phyloP scores from a whole-genome alignment of 2,113 vertebrate species.

The Calyptommatus sinebrachiatus region DNA sequence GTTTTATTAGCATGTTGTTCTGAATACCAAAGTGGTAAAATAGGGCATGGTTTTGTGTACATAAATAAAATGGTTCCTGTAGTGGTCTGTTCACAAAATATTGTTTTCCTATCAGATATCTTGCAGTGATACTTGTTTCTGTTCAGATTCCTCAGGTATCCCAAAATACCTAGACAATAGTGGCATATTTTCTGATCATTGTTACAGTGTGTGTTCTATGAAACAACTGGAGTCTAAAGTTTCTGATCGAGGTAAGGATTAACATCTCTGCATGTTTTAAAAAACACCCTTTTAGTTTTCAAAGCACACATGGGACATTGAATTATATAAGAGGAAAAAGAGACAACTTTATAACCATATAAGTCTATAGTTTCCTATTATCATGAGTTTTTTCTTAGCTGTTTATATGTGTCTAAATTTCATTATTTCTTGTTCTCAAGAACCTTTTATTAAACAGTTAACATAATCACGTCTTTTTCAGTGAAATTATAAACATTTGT shows the following conservation, averaged over 20 bases:
- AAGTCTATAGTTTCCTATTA: not conserved
- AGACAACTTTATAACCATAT: not conserved
- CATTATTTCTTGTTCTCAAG: too few species aligned
- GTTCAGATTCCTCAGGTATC: conserved; percentile 73
- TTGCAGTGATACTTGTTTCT: not conserved
- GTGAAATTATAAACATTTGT: not conserved
- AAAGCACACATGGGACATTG: not conserved
- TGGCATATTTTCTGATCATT: conserved; percentile 82
- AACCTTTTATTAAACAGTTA: too few species aligned
- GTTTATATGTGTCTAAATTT: too few species aligned
- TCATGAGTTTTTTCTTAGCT: not conserved
- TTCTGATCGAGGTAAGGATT: conserved; percentile 73
- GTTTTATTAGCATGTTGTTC: not conserved
- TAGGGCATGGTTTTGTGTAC: not conserved
- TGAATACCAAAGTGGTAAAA: not conserved
- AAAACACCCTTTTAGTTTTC: not conserved
- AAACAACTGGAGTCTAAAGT: conserved; percentile 72
- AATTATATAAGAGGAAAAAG: not conserved
- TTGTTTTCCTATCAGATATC: not conserved
- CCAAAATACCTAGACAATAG: conserved; percentile 77
- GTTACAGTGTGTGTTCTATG: conserved; percentile 81
- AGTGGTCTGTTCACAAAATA: not conserved
- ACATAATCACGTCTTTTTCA: not conserved
- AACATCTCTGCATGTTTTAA: not conserved
- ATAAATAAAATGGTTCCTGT: not conserved